Evolutionary conservation across 2,797 vertebrate species (phyloP).

Genomic region (Propithecus deckenii): DNA sequence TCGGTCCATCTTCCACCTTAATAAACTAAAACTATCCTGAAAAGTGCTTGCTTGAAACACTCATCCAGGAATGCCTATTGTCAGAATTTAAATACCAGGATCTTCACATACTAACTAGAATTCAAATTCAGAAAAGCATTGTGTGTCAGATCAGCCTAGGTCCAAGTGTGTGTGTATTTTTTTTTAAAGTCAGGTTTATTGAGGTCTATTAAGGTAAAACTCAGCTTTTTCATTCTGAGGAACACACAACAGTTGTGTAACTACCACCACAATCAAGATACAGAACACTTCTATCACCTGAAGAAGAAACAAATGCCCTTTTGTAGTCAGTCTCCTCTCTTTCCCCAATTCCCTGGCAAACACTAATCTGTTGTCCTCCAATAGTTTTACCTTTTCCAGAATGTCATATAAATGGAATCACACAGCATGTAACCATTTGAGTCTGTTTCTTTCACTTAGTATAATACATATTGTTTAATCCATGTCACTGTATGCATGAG

Average conservation of each 20-base stretch:
- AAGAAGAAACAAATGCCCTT: neutral
- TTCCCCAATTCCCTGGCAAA: neutral
- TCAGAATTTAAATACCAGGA: neutral
- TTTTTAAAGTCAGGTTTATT: neutral
- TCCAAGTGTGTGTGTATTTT: neutral
- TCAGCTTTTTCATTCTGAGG: neutral
- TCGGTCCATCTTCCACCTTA: slow-evolving; percentile 9
- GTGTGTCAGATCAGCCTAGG: neutral
- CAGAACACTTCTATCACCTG: neutral
- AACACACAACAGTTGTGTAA: neutral
- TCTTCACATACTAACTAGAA: neutral
- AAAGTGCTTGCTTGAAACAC: slow-evolving; percentile 24
- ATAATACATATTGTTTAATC: neutral
- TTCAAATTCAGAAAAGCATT: neutral
- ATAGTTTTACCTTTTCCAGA: neutral
- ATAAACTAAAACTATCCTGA: neutral
- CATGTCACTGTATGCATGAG: neutral
- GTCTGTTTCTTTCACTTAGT: neutral
- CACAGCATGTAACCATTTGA: neutral
- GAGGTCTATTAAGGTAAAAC: slow-evolving; percentile 13
- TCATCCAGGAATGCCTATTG: neutral
- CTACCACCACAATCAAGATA: neutral
- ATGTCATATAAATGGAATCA: neutral
- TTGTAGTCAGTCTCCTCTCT: neutral
- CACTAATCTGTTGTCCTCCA: neutral